Evolutionary conservation across 2,888 invertebrate genomes (phyloP), one percentile per base, ranked within the genome.

Genomic region (Lottia gigantea): DNA sequence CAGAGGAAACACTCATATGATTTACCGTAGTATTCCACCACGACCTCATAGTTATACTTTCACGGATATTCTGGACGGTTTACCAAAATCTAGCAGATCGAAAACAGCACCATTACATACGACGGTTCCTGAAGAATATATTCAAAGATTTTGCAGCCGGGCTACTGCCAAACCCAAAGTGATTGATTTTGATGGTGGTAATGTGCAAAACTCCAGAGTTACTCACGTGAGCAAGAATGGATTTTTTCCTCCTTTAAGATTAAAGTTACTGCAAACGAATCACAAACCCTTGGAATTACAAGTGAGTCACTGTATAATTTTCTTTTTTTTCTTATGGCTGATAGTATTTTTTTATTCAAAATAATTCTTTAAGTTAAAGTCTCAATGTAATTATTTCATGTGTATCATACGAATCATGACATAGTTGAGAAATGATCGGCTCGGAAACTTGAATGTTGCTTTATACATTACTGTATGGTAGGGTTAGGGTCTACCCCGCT

Each of bases 161-260:
- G 82, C 82, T 8, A 79, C 78, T 47, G 79, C 81, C n/a, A 79
- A 79, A 47, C 83, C 83, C 0, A 78, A 79, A 66, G 80, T 83
- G 62, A 77, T 84, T 31, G 82, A 82, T 46, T 82, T 83, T 70
- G 80, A 78, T 70, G 75, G 76, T 3, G 71, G 74, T 25, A 73
- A 73, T 45, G 70, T 80, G 49, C 8, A 55, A 55, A 55, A 55
- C 19, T 23, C 55, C 55, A 23, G 23, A 14, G 55, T 55, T 23
- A 19, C 19, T 11, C 55, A 55, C 23, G 19, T 55, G 55, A 55
- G 19, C 19, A 55, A 55, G 14, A 77, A 76, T 69, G 82, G 82
- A 71, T 82, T 82, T 68, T 81, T 79, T 64, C 82, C 82, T 7
- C 78, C 82, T 0, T 77, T 82, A 61, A 81, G 81, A 75, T 68